Evolutionary conservation across 2,888 invertebrate species (phyloP).

Genomic region (Pyrrhia umbra): DNA sequence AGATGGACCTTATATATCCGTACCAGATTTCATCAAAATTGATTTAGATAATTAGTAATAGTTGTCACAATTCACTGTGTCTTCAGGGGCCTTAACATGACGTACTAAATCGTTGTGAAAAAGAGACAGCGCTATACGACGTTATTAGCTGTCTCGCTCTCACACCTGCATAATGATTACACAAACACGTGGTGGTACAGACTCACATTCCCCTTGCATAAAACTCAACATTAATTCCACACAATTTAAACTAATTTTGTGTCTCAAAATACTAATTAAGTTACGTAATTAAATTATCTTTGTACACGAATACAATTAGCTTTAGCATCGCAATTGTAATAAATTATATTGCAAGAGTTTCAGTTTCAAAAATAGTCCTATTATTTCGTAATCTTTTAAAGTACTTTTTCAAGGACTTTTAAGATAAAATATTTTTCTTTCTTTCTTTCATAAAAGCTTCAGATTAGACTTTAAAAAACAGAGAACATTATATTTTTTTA

Average conservation of each 20-base stretch:
- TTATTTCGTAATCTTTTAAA: neutral
- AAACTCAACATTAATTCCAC: no score
- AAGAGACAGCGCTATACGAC: no score
- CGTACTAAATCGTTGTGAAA: no score
- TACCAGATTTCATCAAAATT: no score
- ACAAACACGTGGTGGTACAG: neutral
- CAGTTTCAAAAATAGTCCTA: neutral
- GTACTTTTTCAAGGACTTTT: neutral
- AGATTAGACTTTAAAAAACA: neutral
- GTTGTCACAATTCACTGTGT: no score
- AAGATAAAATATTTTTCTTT: no score
- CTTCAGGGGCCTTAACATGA: no score
- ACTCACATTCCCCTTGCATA: neutral
- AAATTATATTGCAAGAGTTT: conserved; percentile 23
- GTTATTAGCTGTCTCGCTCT: no score
- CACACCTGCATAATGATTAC: no score
- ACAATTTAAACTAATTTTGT: neutral
- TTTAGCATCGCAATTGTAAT: neutral
- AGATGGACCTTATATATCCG: no score
- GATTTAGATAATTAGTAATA: no score
- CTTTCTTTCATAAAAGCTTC: no score
- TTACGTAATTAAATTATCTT: conserved; percentile 23
- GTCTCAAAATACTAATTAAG: conserved; percentile 3
- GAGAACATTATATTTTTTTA: neutral
- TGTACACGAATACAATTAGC: conserved; percentile 29